Evolutionary conservation across 2,797 vertebrate species (phyloP), one percentile per base, ranked within the genome.

Genomic region (Tympanoctomys barrerae): DNA sequence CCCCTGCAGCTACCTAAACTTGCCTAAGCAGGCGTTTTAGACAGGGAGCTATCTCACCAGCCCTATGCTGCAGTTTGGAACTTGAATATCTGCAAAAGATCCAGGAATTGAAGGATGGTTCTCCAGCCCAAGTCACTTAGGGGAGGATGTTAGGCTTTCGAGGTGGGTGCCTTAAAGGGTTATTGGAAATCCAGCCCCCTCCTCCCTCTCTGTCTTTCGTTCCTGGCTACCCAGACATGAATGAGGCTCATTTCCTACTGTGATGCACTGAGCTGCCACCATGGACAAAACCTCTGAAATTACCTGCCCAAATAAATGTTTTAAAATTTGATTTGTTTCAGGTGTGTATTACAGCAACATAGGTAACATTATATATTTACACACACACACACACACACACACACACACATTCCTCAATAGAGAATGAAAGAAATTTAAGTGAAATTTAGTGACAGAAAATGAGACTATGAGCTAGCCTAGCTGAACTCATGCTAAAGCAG

Each of bases 131-230:
- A 10, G 6, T 0, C 57, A 26, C 57, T 28, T 62, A 31, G 13
- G 4, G 7, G 57, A 18, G 24, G 18, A 62, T 10, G 7, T 22
- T 42, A 19, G 14, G n/a, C 39, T 14, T 2, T 10, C 2, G 1
- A 7, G 79, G 52, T 13, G 4, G 26, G 4, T 16, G 14, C 14
- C 3, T 1, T 26, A 9, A 82, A 61, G 54, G 14, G 24, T 18
- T 19, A 19, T 7, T 28, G 36, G 16, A 8, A 83, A 28, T 2
- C 39, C 39, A 39, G 71, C 24, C 26, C 42, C 26, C 16, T 28
- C 24, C 24, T 49, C 42, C 49, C 42, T 77, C 26, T 14, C 73
- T 77, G 39, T 21, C 8, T 21, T 31, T 46, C 26, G 26, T 64
- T 46, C 26, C 39, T 83, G 28, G 8, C 26, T 26, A 33, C 39